Conservation (phyloP, 2,797 vertebrate species). For the Brotula barbata region DNA sequence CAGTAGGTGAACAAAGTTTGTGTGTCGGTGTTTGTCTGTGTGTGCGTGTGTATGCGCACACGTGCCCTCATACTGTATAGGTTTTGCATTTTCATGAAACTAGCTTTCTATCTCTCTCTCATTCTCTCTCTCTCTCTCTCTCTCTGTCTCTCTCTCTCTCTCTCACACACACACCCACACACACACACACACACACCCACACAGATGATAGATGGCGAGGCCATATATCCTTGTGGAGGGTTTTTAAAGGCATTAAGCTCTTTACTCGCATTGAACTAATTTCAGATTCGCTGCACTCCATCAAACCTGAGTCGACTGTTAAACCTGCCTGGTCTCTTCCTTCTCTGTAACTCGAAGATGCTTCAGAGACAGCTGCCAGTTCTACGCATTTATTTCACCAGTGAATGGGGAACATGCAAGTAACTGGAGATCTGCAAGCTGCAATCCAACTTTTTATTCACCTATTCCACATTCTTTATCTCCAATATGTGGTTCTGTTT, state of each 20-base stretch:
- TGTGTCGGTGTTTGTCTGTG: slow-evolving; percentile 23
- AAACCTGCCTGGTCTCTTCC: slow-evolving; percentile 50
- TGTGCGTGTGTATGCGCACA: slow-evolving; percentile 11
- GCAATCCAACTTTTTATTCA: too few species aligned
- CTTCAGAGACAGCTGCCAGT: slow-evolving; percentile 25
- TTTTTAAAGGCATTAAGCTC: slow-evolving; percentile 70
- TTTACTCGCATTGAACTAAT: slow-evolving; percentile 67
- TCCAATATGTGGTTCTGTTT: too few species aligned
- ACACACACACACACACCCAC: slow-evolving; percentile 12
- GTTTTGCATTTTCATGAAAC: slow-evolving; percentile 59
- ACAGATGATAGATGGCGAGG: slow-evolving; percentile 67
- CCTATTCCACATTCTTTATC: too few species aligned
- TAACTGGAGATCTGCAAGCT: too few species aligned
- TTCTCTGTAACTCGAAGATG: slow-evolving; percentile 44
- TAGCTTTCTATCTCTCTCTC: too few species aligned
- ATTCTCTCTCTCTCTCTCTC: slow-evolving; percentile 31
- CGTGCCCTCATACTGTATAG: slow-evolving; percentile 42
- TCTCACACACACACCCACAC: slow-evolving; percentile 13
- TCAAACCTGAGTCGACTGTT: slow-evolving; percentile 67
- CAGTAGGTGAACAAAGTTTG: slow-evolving; percentile 53
- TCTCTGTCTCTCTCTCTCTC: slow-evolving; percentile 24
- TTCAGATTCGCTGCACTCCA: slow-evolving; percentile 74
- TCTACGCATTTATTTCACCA: slow-evolving; percentile 32
- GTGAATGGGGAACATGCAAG: too few species aligned
- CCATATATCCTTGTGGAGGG: slow-evolving; percentile 56